Conservation (phyloP, 2,113 vertebrate genomes). For the Laterallus jamaicensis region DNA sequence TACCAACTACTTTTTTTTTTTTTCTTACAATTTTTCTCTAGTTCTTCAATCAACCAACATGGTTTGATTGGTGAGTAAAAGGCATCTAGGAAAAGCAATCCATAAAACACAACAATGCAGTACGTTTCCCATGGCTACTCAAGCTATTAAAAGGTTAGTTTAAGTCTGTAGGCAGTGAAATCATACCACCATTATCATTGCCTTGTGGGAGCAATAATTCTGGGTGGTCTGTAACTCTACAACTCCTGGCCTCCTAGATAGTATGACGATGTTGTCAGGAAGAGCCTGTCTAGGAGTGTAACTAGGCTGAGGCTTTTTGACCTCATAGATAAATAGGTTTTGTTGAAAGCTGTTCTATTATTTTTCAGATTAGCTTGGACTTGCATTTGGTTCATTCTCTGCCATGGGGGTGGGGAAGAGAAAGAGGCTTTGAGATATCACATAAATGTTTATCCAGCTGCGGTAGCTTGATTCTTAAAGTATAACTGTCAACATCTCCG, state of each 20-base stretch:
- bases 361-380: slow-evolving; percentile 63
- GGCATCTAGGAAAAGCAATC: background rate
- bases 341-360: slow-evolving; percentile 59
- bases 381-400: slow-evolving; percentile 40
- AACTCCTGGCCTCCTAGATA: background rate
- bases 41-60: background rate
- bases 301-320: slow-evolving; percentile 53
- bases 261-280: slow-evolving; percentile 14
- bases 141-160: slow-evolving; percentile 15
- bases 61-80: background rate
- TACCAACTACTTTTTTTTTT: background rate
- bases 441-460: slow-evolving; percentile 67
- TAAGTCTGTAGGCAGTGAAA: slow-evolving; percentile 23
- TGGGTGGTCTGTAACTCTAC: slow-evolving; percentile 56
- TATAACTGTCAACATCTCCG: slow-evolving; percentile 41
- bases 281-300: slow-evolving; percentile 14
- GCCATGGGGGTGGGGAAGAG: background rate
- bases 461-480: slow-evolving; percentile 24
- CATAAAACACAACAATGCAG: background rate
- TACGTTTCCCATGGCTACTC: background rate
- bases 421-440: slow-evolving; percentile 9
- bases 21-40: background rate
- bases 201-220: slow-evolving; percentile 29
- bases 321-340: slow-evolving; percentile 61
- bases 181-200: background rate